These are phyloP conservation scores for Drosophila persimilis DNA, from an alignment of 1,140 invertebrate species.

Conservation along the genomic window DNA sequence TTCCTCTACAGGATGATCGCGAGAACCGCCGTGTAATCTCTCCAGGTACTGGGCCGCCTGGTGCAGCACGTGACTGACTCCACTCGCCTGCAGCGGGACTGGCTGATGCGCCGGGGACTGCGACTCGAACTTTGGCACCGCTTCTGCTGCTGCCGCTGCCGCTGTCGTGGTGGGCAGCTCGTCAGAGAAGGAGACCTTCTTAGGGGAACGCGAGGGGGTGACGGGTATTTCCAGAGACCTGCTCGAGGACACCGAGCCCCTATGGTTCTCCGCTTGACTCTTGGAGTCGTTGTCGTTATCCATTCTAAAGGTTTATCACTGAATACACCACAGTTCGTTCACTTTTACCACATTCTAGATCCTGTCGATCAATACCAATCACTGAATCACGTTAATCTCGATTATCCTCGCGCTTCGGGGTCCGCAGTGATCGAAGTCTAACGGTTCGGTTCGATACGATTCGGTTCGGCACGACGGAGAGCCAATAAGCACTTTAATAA, in stretches of 20 bases:
- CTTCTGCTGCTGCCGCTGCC: conserved; percentile 5
- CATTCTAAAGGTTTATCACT: conserved; percentile 32
- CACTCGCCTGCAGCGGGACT: conserved; percentile 43
- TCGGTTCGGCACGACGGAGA: conserved; percentile 17
- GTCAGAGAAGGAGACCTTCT: conserved; percentile 81
- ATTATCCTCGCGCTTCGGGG: too few relatives aligned
- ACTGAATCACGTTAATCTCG: too few relatives aligned
- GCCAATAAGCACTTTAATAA: conserved; percentile 37
- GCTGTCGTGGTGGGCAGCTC: conserved; percentile 55
- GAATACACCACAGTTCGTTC: neutral
- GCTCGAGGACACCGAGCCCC: conserved; percentile 77
- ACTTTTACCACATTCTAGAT: conserved; percentile 1
- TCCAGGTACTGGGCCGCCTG: conserved; percentile 79
- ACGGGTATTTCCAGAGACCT: conserved; percentile 73
- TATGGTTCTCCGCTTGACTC: conserved; percentile 62
- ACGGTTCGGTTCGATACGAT: too few relatives aligned
- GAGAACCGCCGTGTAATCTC: conserved; percentile 68
- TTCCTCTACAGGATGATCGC: conserved; percentile 31
- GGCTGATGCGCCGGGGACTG: conserved; percentile 25
- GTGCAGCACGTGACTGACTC: conserved; percentile 74
- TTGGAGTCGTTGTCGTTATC: conserved; percentile 51
- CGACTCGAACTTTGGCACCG: conserved; percentile 15
- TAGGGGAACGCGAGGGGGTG: conserved; percentile 78
- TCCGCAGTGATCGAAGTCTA: too few relatives aligned
- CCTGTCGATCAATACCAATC: neutral